A percentile compares a stretch with the other conserved stretches of the same genome.
Evolutionary conservation across 2,888 invertebrate genomes (phyloP).

Genomic region (Philhelius pedissequus): DNA sequence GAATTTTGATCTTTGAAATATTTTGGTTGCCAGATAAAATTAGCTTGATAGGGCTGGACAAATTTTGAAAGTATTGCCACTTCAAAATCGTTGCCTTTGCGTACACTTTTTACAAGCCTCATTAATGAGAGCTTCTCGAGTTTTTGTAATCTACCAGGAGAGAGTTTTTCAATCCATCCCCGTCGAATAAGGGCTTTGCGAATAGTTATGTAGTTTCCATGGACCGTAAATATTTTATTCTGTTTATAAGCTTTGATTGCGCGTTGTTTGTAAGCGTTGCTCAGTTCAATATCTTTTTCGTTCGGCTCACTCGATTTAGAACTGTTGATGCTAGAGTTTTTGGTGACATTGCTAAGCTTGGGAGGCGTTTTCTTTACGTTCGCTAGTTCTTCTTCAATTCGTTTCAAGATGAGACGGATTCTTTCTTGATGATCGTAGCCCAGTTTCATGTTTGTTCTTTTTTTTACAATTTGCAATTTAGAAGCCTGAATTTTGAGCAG

Average conservation of each 20-base stretch:
- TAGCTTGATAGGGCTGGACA: slow-evolving; percentile 82
- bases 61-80: slow-evolving; percentile 81
- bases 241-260: slow-evolving; percentile 75
- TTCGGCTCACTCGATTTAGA: not conserved
- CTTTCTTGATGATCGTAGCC: slow-evolving; percentile 14
- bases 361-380: not conserved
- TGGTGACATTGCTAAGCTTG: not conserved
- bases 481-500: slow-evolving; percentile 11
- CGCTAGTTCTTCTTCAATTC: slow-evolving; percentile 18
- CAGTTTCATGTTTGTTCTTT: slow-evolving; percentile 12
- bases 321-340: not conserved
- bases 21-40: slow-evolving; percentile 85
- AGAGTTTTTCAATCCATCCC: slow-evolving; percentile 88
- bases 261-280: slow-evolving; percentile 19
- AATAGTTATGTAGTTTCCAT: slow-evolving; percentile 74
- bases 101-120: slow-evolving; percentile 73
- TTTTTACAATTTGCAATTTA: slow-evolving; percentile 40
- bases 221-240: slow-evolving; percentile 76
- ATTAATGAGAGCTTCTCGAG: slow-evolving; percentile 75
- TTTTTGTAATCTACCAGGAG: slow-evolving; percentile 73
- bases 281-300: not conserved
- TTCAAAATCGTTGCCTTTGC: slow-evolving; percentile 76
- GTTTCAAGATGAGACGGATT: slow-evolving; percentile 23
- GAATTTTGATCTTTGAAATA: slow-evolving; percentile 72
- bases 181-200: slow-evolving; percentile 81